phyloP scores from a whole-genome alignment of 1,140 invertebrate species.

The Penaeus indicus region DNA sequence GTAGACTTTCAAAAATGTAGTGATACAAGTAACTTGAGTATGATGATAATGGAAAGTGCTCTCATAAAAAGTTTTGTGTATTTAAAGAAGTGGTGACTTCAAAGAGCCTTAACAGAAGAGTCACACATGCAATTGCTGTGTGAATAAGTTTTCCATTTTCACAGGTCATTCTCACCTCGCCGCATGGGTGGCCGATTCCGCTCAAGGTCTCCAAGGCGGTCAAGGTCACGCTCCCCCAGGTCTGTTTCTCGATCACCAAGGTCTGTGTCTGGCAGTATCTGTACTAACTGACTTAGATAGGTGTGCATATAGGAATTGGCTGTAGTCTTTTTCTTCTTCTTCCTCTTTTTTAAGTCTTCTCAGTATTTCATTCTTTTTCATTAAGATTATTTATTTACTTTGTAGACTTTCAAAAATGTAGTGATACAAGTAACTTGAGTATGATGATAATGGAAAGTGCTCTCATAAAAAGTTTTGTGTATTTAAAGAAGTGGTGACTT shows the following conservation, averaged over 20 bases:
- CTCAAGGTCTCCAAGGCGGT: constrained; percentile 52
- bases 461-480: constrained; percentile 4
- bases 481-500: constrained; percentile 50
- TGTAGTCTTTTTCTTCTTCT: too few relatives aligned
- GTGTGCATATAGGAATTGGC: too few relatives aligned
- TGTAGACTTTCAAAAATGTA: too few relatives aligned
- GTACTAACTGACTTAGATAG: too few relatives aligned
- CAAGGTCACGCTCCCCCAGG: constrained; percentile 60
- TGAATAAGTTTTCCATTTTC: constrained; percentile 18
- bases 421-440: too few relatives aligned
- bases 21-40: too few relatives aligned
- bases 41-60: constrained; percentile 53
- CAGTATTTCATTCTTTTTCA: too few relatives aligned
- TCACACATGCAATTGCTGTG: background rate
- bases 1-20: too few relatives aligned
- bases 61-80: background rate
- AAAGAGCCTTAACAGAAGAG: constrained; percentile 1
- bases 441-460: constrained; percentile 50
- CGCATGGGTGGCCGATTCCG: constrained; percentile 47
- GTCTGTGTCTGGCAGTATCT: constrained; percentile 48
- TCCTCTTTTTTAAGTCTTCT: too few relatives aligned
- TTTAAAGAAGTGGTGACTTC: constrained; percentile 52
- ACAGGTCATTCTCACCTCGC: constrained; percentile 47
- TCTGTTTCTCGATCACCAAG: constrained; percentile 57
- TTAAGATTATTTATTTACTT: too few relatives aligned